Percentiles rank a stretch among this genome's conserved stretches.
Conservation (phyloP, 1,140 invertebrate genomes). For the Drosophila pseudoobscura region DNA sequence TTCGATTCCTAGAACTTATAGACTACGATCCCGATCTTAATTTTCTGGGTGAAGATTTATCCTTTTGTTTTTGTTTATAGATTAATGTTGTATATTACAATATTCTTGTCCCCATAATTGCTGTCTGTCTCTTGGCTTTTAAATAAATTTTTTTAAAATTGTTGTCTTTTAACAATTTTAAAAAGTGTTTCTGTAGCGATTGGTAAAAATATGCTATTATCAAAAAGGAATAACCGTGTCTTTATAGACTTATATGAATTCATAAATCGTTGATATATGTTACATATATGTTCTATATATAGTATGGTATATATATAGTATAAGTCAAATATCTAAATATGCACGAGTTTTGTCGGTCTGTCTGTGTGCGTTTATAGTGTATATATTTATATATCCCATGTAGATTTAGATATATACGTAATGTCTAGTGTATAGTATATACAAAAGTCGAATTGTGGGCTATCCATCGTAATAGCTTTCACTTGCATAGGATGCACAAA, state of each 20-base stretch:
- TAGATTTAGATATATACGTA: constrained; percentile 15
- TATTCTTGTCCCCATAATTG: constrained; percentile 28
- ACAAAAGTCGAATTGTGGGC: constrained; percentile 61
- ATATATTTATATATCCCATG: constrained; percentile 3
- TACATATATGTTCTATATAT: constrained; percentile 13
- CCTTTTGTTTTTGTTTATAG: constrained; percentile 14
- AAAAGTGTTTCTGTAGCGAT: constrained; percentile 33
- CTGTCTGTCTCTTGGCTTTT: constrained; percentile 7
- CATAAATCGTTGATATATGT: constrained; percentile 53
- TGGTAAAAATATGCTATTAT: constrained; percentile 73
- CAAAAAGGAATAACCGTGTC: constrained; percentile 66
- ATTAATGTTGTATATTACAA: constrained; percentile 44
- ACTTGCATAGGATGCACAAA: constrained; percentile 9
- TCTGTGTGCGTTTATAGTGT: constrained; percentile 20
- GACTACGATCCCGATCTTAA: constrained; percentile 16
- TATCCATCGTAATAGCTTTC: not conserved
- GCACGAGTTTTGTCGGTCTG: not conserved
- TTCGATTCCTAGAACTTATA: constrained; percentile 42
- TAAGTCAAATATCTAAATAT: constrained; percentile 21
- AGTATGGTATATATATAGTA: constrained; percentile 13
- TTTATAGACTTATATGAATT: constrained; percentile 52
- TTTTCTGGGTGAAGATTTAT: constrained; percentile 7
- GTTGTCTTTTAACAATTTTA: constrained; percentile 46
- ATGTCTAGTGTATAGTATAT: constrained; percentile 48
- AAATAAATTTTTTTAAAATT: constrained; percentile 41